phyloP scores from a whole-genome alignment of 2,113 vertebrate genomes.

The Elaphurus davidianus region DNA sequence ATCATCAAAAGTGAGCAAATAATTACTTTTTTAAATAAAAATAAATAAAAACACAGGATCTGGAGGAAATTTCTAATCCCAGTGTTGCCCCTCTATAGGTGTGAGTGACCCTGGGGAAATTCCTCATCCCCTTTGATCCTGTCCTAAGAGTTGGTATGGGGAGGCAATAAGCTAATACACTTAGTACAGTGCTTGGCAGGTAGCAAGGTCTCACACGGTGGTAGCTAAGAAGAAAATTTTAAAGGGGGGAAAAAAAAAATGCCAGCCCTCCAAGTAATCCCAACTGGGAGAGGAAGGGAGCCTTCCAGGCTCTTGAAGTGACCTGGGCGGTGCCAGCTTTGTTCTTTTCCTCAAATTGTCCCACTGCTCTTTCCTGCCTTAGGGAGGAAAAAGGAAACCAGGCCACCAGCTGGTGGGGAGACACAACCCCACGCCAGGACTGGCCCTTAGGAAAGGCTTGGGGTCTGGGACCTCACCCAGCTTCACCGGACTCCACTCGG shows the following conservation, averaged over 20 bases:
- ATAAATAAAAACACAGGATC: neutral
- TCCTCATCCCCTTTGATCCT: neutral
- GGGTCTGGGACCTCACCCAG: conserved; percentile 56
- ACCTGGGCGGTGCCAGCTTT: conserved; percentile 50
- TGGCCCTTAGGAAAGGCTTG: conserved; percentile 39
- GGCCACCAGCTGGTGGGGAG: neutral
- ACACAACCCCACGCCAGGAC: neutral
- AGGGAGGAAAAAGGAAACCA: neutral
- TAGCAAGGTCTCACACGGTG: neutral
- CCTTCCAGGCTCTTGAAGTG: neutral
- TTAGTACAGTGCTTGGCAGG: neutral
- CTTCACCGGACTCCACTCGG: neutral
- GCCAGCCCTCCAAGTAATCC: neutral
- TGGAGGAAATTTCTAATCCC: neutral
- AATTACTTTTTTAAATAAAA: neutral
- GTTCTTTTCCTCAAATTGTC: conserved; percentile 26
- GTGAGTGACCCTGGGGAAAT: neutral
- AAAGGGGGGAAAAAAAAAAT: neutral
- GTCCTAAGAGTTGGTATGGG: neutral
- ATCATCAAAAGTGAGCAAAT: neutral
- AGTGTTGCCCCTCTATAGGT: neutral
- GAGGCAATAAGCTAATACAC: neutral
- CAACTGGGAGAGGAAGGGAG: neutral
- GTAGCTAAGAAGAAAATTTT: neutral
- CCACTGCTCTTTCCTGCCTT: neutral